Conservation (phyloP, 2,113 vertebrate genomes). For the Agelaius phoeniceus region DNA sequence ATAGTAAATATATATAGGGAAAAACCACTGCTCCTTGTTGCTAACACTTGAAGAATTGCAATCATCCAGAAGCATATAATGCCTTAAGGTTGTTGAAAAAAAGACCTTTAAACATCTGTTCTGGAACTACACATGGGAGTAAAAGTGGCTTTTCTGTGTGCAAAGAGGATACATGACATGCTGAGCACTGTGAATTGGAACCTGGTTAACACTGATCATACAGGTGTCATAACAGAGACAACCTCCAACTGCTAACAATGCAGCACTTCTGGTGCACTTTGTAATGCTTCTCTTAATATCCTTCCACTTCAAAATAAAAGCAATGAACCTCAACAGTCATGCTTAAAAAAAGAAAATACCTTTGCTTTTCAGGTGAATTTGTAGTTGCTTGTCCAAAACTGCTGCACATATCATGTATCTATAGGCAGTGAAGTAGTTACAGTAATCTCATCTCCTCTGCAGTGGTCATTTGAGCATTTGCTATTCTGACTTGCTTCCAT, state of each 20-base stretch:
- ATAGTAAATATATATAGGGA: neutral
- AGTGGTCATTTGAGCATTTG: neutral
- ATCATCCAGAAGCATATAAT: neutral
- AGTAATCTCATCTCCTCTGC: neutral
- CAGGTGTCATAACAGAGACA: neutral
- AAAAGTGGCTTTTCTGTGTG: neutral
- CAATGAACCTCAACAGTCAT: neutral
- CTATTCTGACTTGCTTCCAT: neutral
- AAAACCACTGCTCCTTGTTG: neutral
- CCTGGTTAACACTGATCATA: neutral
- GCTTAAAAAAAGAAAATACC: neutral
- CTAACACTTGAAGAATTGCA: neutral
- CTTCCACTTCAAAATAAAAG: neutral
- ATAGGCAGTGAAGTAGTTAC: neutral
- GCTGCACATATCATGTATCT: neutral
- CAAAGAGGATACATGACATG: neutral
- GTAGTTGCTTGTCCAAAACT: neutral
- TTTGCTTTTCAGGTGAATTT: neutral
- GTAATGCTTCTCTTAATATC: neutral
- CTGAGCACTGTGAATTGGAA: neutral
- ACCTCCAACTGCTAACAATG: neutral
- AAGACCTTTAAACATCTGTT: neutral
- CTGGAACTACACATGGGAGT: neutral
- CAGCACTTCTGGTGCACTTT: neutral
- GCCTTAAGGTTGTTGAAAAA: neutral